Evolutionary conservation across 2,113 vertebrate genomes (phyloP).

Genomic region (Platysternon megacephalum): DNA sequence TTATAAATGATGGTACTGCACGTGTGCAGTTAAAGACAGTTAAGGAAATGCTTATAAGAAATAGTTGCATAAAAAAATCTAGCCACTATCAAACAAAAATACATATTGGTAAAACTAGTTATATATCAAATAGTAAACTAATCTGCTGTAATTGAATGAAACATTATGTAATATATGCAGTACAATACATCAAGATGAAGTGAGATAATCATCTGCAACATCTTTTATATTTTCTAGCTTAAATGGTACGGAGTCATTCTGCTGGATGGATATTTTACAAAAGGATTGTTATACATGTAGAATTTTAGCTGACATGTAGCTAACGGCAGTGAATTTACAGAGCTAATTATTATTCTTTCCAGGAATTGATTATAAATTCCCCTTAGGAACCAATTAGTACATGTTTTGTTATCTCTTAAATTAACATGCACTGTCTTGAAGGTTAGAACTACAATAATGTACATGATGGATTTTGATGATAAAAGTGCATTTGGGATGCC

Average conservation of each 20-base stretch:
- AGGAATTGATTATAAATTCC: neutral
- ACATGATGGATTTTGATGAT: neutral
- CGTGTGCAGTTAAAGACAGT: neutral
- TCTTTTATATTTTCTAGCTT: neutral
- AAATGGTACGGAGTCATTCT: neutral
- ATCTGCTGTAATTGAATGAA: neutral
- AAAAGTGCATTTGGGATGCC: neutral
- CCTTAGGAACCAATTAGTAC: neutral
- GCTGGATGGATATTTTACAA: neutral
- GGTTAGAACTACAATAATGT: neutral
- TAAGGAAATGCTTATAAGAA: neutral
- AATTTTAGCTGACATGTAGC: neutral
- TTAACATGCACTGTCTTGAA: neutral
- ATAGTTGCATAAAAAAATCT: neutral
- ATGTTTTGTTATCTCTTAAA: neutral
- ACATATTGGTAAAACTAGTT: neutral
- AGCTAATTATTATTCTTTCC: neutral
- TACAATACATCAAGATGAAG: neutral
- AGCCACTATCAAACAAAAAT: neutral
- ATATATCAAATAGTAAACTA: neutral
- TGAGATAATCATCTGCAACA: neutral
- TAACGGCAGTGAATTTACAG: neutral
- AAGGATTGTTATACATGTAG: fast-evolving
- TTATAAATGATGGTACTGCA: neutral
- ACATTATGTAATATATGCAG: neutral